Evolutionary conservation across 2,797 vertebrate genomes (phyloP), one percentile per base, ranked within the genome.

Genomic region (Pitangus sulphuratus): DNA sequence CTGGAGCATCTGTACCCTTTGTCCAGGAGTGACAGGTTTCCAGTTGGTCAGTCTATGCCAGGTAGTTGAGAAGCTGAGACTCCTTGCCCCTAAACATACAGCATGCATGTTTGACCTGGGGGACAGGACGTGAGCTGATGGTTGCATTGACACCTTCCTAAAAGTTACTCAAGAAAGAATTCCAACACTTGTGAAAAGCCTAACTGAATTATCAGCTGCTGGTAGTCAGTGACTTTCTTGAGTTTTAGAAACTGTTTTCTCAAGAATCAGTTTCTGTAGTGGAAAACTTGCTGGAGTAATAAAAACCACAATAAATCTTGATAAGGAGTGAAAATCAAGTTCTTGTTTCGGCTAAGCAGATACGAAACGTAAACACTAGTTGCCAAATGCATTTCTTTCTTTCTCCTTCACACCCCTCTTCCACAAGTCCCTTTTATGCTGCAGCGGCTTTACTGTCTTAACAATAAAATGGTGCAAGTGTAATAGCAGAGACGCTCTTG

Each of bases 241-340:
- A 94, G 62, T 96, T 97, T 87, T 33, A 98, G 85, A 91, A 93
- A 88, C 35, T 83, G 92, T 98, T 98, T 95, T 89, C 85, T 95
- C 78, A 39, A 90, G 81, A 74, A 95, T 95, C 11, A 7, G 66
- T 97, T 97, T 95, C 93, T 96, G 64, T 98, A 98, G 97, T 88
- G 91, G 98, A 98, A 98, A 87, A 94, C 91, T 97, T 96, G 87
- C 86, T 91, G 94, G 96, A 95, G 98, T 98, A 98, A 98, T 97
- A 64, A 98, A 98, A 96, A 96, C 80, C 81, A 93, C 86, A 95
- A 10, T n/a, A 8, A 91, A 81, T 94, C 26, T 89, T 61, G 64
- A 1, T 74, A 90, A 68, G 81, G 74, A 95, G 65, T 89, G 83
- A 78, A 89, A 93, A 93, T 84, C 35, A 90, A 39, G 72, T 71